Evolutionary conservation across 2,888 invertebrate species (phyloP).

Genomic region (Magallana nippona): DNA sequence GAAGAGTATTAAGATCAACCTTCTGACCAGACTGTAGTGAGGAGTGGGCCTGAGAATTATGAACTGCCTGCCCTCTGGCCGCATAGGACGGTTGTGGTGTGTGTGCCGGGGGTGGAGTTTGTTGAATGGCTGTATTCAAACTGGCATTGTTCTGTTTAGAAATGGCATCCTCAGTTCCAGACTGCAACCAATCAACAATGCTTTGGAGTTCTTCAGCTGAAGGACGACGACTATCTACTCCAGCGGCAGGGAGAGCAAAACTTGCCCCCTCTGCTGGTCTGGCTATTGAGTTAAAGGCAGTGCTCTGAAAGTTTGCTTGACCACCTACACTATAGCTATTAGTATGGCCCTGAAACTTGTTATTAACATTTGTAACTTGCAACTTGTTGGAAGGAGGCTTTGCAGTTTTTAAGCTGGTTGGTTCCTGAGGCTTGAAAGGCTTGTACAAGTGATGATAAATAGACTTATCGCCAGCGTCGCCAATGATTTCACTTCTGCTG

Average conservation of each 20-base stretch:
- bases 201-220: constrained; percentile 51
- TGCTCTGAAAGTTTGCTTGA: not conserved
- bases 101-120: not conserved
- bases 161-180: constrained; percentile 52
- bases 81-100: not conserved
- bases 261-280: not conserved
- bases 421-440: not conserved
- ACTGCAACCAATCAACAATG: constrained; percentile 52
- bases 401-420: constrained; percentile 6
- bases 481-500: constrained; percentile 17
- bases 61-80: not conserved
- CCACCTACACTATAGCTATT: not conserved
- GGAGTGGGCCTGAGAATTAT: constrained; percentile 4
- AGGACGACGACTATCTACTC: constrained; percentile 37
- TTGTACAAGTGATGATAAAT: constrained; percentile 39
- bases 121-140: not conserved
- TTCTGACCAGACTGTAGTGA: not conserved
- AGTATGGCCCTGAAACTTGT: constrained; percentile 8
- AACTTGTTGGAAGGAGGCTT: constrained; percentile 30
- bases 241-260: not conserved
- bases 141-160: not conserved
- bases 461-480: constrained; percentile 31
- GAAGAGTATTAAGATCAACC: constrained; percentile 11
- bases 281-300: not conserved
- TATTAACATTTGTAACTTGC: constrained; percentile 20